Evolutionary conservation across 2,888 invertebrate genomes (phyloP).

Genomic region (Patella caerulea): DNA sequence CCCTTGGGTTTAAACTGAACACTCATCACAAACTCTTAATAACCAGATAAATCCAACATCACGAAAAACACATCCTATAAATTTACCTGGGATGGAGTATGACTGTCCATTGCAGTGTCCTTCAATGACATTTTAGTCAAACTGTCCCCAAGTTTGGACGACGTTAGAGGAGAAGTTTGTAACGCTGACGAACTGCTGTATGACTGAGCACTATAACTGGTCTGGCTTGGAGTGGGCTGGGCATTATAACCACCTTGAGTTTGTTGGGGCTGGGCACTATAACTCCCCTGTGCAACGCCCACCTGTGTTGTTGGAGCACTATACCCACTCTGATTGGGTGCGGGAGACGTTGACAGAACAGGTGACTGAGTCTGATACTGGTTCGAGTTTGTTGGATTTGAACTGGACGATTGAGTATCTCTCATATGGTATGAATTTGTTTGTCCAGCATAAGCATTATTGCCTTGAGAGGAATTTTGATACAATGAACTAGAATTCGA

Average conservation of each 20-base stretch:
- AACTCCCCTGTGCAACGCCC: conserved; percentile 39
- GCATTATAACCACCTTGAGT: conserved; percentile 55
- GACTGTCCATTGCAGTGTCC: conserved; percentile 53
- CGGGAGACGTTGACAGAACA: conserved; percentile 8
- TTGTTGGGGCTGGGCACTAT: conserved; percentile 38
- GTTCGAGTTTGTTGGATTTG: conserved; percentile 25
- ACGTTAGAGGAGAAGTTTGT: conserved; percentile 54
- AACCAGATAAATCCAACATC: no score
- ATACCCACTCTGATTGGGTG: conserved; percentile 23
- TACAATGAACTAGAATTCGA: conserved; percentile 27
- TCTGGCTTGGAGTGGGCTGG: conserved; percentile 43
- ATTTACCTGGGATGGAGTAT: conserved; percentile 43
- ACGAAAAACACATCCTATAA: conserved; percentile 34
- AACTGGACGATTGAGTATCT: conserved; percentile 31
- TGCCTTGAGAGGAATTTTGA: conserved; percentile 36
- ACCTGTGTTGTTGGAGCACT: conserved; percentile 35
- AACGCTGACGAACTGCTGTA: conserved; percentile 37
- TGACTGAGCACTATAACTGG: conserved; percentile 24
- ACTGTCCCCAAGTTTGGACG: conserved; percentile 63
- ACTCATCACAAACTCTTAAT: no score
- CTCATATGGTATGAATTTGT: conserved; percentile 57
- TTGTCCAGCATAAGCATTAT: conserved; percentile 33
- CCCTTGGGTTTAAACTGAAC: no score
- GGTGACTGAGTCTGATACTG: conserved; percentile 38
- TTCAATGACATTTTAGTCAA: conserved; percentile 65